phyloP scores from a whole-genome alignment of 2,797 vertebrate species.

The Pristis pectinata region DNA sequence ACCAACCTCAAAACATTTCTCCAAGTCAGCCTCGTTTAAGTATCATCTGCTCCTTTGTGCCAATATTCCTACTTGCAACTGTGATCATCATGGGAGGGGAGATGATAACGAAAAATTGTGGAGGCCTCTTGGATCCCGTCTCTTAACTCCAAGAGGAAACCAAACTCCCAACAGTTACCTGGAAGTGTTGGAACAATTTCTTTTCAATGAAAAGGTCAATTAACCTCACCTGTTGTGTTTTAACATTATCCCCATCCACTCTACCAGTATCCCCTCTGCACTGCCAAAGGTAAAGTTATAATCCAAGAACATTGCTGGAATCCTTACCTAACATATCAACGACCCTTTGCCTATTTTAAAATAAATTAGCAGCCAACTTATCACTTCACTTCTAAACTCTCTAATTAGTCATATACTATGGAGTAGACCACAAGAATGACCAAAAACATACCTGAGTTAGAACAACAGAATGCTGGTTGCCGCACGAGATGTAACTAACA shows the following conservation, averaged over 20 bases:
- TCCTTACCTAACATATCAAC: neutral
- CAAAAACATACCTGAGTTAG: slow-evolving; percentile 56
- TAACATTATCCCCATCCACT: neutral
- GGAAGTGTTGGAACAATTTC: neutral
- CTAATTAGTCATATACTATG: neutral
- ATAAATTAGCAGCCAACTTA: neutral
- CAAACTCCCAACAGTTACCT: neutral
- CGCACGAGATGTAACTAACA: slow-evolving; percentile 61
- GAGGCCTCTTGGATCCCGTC: neutral
- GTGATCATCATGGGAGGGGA: neutral
- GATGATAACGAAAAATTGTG: neutral
- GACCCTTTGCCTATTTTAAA: neutral
- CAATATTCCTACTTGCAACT: neutral
- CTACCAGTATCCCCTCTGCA: neutral
- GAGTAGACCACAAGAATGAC: neutral
- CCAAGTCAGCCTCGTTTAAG: neutral
- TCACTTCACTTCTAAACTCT: neutral
- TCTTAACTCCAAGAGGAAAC: neutral
- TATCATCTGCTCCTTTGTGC: neutral
- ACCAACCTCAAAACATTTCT: neutral
- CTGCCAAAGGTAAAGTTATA: neutral
- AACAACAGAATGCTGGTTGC: slow-evolving; percentile 62
- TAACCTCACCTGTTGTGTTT: neutral
- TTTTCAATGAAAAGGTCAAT: neutral
- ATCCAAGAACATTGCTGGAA: neutral